phyloP scores from a whole-genome alignment of 2,797 vertebrate species.

The Trichosurus vulpecula region DNA sequence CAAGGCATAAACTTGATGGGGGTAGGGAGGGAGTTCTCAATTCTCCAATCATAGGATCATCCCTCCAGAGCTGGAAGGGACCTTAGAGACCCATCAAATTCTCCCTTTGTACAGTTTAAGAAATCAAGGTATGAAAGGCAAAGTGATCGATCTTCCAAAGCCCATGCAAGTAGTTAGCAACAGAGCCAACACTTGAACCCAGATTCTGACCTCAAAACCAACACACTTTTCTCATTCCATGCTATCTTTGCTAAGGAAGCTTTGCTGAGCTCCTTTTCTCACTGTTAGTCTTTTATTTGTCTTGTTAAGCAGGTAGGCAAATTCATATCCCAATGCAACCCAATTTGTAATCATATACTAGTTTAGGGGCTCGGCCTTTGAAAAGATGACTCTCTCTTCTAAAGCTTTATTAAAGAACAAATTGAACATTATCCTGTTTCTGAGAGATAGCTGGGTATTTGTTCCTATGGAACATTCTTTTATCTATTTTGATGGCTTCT shows the following conservation, averaged over 20 bases:
- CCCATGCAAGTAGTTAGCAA: background rate
- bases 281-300: background rate
- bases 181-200: background rate
- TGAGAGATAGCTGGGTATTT: background rate
- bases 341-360: background rate
- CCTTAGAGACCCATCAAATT: background rate
- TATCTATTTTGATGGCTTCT: background rate
- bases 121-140: background rate
- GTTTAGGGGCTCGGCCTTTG: background rate
- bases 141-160: background rate
- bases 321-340: accelerated
- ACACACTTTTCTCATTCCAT: background rate
- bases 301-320: background rate
- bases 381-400: background rate
- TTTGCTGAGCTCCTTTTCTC: background rate
- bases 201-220: background rate
- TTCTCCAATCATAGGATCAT: background rate
- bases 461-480: constrained; percentile 1
- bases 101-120: background rate
- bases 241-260: background rate
- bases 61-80: background rate
- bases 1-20: background rate
- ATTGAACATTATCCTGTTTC: background rate
- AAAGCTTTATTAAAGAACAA: constrained; percentile 13
- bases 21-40: background rate